These are phyloP conservation scores for Malacosoma neustria DNA, from an alignment of 2,888 invertebrate genomes.

Conservation along the genomic window DNA sequence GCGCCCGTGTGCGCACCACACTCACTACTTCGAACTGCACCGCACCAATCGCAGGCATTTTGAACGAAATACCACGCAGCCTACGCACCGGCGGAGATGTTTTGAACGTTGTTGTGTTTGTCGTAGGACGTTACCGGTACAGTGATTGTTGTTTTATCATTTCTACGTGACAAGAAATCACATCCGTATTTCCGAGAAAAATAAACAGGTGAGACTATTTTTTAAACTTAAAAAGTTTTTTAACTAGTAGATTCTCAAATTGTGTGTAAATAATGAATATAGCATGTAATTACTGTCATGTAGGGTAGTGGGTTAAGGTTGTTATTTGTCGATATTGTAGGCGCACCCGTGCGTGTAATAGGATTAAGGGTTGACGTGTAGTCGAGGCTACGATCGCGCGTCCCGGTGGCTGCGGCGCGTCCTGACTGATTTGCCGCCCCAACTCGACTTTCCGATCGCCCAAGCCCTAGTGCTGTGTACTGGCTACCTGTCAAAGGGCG, in stretches of 20 bases:
- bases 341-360: slow-evolving; percentile 31
- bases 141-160: slow-evolving; percentile 30
- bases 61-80: slow-evolving; percentile 32
- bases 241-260: too few relatives aligned
- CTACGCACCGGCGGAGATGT: slow-evolving; percentile 37
- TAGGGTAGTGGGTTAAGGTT: slow-evolving; percentile 41
- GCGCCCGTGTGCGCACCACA: slow-evolving; percentile 45
- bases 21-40: slow-evolving; percentile 24
- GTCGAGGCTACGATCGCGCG: slow-evolving; percentile 22
- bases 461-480: not conserved
- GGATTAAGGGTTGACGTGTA: slow-evolving; percentile 39
- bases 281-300: slow-evolving; percentile 17
- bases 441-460: slow-evolving; percentile 12
- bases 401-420: slow-evolving; percentile 19
- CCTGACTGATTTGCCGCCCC: slow-evolving; percentile 8
- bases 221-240: too few relatives aligned
- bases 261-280: not conserved
- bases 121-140: slow-evolving; percentile 25
- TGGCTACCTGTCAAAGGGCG: too few relatives aligned
- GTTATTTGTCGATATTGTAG: slow-evolving; percentile 34
- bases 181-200: slow-evolving; percentile 7
- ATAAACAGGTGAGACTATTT: slow-evolving; percentile 14
- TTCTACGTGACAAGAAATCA: slow-evolving; percentile 17
- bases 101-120: slow-evolving; percentile 38
- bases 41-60: slow-evolving; percentile 30